A percentile compares a stretch with the other conserved stretches of the same genome.
Conservation (phyloP, 2,888 invertebrate species). For the Idaea dimidiata region DNA sequence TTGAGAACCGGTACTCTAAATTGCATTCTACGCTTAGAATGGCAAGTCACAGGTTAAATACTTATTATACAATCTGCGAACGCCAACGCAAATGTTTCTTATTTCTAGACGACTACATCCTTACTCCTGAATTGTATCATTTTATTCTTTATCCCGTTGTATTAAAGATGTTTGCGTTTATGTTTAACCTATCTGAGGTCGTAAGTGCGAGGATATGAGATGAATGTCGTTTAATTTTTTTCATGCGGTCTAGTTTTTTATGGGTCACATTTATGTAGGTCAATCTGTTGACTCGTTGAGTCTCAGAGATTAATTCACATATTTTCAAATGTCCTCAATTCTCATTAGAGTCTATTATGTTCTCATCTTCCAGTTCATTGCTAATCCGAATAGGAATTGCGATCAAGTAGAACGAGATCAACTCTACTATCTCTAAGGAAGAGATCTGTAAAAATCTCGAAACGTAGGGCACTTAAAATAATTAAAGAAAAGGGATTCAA, state of each 20-base stretch:
- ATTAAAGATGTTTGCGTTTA: conserved; percentile 31
- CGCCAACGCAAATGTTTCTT: conserved; percentile 66
- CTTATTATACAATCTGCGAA: conserved; percentile 67
- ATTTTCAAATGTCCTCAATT: background rate
- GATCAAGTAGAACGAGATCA: too few species aligned
- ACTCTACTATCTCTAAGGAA: too few species aligned
- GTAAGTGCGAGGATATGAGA: conserved; percentile 32
- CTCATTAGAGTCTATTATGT: background rate
- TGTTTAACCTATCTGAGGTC: conserved; percentile 21
- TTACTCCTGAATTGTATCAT: conserved; percentile 24
- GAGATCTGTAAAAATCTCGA: too few species aligned
- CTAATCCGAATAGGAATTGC: too few species aligned
- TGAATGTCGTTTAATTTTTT: conserved; percentile 28
- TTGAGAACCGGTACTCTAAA: too few species aligned
- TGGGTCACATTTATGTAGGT: conserved; percentile 14
- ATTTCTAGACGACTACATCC: conserved; percentile 39
- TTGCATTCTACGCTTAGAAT: conserved; percentile 21
- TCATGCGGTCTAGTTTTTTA: conserved; percentile 22
- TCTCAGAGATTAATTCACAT: background rate
- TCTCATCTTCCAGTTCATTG: too few species aligned
- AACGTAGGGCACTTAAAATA: too few species aligned
- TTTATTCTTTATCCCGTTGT: conserved; percentile 39
- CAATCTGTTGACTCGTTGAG: conserved; percentile 7
- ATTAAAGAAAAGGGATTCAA: too few species aligned
- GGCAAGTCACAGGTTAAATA: conserved; percentile 61